Evolutionary conservation across 2,113 vertebrate species (phyloP), one percentile per base, ranked within the genome.

Genomic region (Cygnus atratus): DNA sequence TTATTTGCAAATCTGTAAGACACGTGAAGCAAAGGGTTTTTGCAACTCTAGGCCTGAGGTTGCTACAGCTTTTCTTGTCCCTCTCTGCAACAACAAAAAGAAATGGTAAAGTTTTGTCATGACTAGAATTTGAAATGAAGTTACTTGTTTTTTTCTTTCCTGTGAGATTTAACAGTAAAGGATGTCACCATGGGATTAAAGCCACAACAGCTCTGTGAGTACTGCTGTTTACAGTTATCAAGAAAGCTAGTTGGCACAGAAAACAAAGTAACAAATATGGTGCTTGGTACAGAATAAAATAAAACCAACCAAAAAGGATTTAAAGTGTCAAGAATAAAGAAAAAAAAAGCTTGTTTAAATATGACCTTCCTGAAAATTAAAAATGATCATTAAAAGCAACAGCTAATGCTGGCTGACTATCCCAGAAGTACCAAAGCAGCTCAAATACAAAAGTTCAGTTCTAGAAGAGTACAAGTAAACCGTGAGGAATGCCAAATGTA

Each of bases 381-480:
- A 91, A 61, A 5, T 8, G 6, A 1, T 31, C 31, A 66, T 48
- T 86, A 70, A 83, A 86, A 88, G 21, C 48, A 91, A 87, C 8
- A 67, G 4, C n/a, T 48, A 37, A 35, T 5, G 4, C 63, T 1
- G 10, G 16, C 0, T 79, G 15, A 24, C n/a, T 41, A 12, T 59
- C 58, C 44, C 35, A 54, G 4, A 84, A 78, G 25, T 13, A 59
- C 6, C 25, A 84, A 17, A 63, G 13, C 21, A 82, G 52, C 61
- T 57, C 63, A 50, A 43, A 82, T 41, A 72, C 11, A 29, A 20
- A 78, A 89, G 35, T n/a, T 80, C n/a, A 70, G 29, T 21, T 80
- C 59, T 37, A 80, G 11, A 57, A 78, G 1, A 52, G n/a, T n/a
- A 22, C 11, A 33, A n/a, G 31, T 33, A 66, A 43, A 93, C 73